Conservation (phyloP, 2,113 vertebrate genomes). For the Callithrix jacchus region DNA sequence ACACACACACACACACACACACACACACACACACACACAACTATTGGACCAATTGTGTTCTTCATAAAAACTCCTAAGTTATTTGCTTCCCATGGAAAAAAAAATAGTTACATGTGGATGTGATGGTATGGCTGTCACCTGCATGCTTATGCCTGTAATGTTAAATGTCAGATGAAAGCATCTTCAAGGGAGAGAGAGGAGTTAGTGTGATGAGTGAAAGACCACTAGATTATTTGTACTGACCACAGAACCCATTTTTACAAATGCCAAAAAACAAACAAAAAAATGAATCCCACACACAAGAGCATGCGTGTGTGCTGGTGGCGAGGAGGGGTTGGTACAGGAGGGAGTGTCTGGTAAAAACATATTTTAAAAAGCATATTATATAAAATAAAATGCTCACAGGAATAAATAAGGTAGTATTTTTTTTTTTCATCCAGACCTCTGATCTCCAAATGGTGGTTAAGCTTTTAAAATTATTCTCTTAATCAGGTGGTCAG, state of each 20-base stretch:
- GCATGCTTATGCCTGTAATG: neutral
- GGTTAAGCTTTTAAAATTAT: neutral
- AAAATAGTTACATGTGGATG: neutral
- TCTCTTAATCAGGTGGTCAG: no score
- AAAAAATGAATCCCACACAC: neutral
- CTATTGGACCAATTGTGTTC: neutral
- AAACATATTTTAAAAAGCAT: neutral
- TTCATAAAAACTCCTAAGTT: neutral
- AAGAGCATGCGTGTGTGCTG: neutral
- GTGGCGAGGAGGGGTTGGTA: no score
- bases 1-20: neutral
- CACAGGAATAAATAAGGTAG: neutral
- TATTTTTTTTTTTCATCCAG: neutral
- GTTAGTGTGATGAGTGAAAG: neutral
- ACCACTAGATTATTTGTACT: neutral
- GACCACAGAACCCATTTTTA: neutral
- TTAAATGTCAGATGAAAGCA: neutral
- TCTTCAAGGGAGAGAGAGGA: neutral
- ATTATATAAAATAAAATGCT: neutral
- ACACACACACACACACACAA: neutral
- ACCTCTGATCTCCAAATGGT: neutral
- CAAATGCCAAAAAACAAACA: neutral
- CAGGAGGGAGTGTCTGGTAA: neutral
- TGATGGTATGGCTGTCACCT: neutral
- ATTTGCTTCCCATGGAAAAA: neutral